Percentiles rank a stretch among this genome's conserved stretches.
These are phyloP conservation scores for Drosophila siamana DNA, from an alignment of 2,888 invertebrate genomes.

Conservation along the genomic window DNA sequence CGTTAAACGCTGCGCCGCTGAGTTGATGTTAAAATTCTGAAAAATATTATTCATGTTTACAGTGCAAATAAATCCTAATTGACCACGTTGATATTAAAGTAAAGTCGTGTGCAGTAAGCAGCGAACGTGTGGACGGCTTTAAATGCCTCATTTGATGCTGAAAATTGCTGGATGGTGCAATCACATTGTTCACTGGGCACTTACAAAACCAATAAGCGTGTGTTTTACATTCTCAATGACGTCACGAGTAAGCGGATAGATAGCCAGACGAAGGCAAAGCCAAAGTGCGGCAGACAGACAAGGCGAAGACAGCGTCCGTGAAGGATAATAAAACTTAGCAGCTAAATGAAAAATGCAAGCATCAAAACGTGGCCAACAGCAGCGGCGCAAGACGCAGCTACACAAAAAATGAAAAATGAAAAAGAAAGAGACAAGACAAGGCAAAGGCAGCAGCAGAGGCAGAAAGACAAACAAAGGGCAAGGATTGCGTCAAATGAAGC, in stretches of 20 bases:
- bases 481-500: slow-evolving; percentile 71
- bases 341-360: slow-evolving; percentile 59
- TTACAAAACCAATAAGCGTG: slow-evolving; percentile 57
- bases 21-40: no score
- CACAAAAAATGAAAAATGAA: no score
- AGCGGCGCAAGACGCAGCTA: slow-evolving; percentile 4
- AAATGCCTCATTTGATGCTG: slow-evolving; percentile 1
- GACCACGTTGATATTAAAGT: not conserved
- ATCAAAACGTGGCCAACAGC: slow-evolving; percentile 21
- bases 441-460: slow-evolving; percentile 1
- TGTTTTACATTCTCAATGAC: slow-evolving; percentile 55
- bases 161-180: slow-evolving; percentile 36
- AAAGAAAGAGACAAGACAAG: no score
- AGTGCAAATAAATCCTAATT: not conserved
- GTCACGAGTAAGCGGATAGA: slow-evolving; percentile 37
- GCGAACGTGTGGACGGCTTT: no score
- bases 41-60: not conserved
- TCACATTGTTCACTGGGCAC: slow-evolving; percentile 51
- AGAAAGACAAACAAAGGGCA: slow-evolving; percentile 61
- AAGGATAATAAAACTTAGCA: slow-evolving; percentile 56
- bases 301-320: slow-evolving; percentile 15
- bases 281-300: no score
- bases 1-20: slow-evolving; percentile 3
- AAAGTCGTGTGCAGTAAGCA: no score
- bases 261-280: slow-evolving; percentile 18